Evolutionary conservation across 2,797 vertebrate species (phyloP).

Genomic region (Tiaroga cobitis): DNA sequence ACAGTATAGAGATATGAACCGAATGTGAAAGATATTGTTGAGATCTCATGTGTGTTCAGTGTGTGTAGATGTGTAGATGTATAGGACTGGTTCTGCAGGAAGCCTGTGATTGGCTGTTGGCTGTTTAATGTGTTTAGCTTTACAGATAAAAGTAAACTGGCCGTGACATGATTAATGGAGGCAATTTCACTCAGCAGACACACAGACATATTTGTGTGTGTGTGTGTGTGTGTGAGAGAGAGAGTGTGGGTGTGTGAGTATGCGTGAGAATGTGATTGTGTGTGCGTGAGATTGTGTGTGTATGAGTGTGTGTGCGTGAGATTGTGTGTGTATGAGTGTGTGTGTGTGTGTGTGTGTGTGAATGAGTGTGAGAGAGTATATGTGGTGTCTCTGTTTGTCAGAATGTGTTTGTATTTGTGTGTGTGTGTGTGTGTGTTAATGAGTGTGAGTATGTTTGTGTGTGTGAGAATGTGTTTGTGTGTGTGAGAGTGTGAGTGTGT

Average conservation of each 20-base stretch:
- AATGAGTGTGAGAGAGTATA: too few relatives aligned
- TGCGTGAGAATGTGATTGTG: too few relatives aligned
- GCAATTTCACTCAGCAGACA: slow-evolving; percentile 71
- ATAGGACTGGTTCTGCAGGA: slow-evolving; percentile 61
- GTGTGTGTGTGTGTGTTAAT: slow-evolving; percentile 32
- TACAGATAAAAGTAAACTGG: slow-evolving; percentile 77
- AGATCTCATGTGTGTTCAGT: slow-evolving; percentile 15
- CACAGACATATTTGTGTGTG: slow-evolving; percentile 44
- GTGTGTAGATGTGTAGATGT: slow-evolving; percentile 47
- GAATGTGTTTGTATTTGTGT: neutral
- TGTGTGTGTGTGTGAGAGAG: too few relatives aligned
- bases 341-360: too few relatives aligned
- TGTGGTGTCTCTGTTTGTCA: too few relatives aligned
- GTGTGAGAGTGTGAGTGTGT: neutral
- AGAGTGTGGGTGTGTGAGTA: neutral
- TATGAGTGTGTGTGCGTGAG: too few relatives aligned
- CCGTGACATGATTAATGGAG: slow-evolving; percentile 76
- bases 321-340: too few relatives aligned
- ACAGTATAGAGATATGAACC: too few relatives aligned
- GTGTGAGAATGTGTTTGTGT: too few relatives aligned
- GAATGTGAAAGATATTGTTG: neutral
- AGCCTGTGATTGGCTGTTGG: slow-evolving; percentile 73
- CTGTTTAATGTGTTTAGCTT: slow-evolving; percentile 68
- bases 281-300: too few relatives aligned
- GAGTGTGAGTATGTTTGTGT: neutral